phyloP scores from a whole-genome alignment of 2,113 vertebrate genomes.

The Scomber colias region DNA sequence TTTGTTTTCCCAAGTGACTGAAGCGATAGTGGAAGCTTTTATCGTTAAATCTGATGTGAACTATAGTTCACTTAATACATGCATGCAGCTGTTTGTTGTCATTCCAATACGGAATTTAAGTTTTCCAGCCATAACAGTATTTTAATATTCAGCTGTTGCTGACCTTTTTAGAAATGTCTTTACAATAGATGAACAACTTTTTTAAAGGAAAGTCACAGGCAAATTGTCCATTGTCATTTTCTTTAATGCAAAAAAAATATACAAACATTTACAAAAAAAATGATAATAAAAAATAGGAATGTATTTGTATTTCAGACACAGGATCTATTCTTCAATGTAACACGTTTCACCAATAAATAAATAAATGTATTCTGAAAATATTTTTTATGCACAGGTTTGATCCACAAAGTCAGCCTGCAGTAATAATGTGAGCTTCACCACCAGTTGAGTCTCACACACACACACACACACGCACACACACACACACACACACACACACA shows the following conservation, averaged over 20 bases:
- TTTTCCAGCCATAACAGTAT: background rate
- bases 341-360: slow-evolving; percentile 98
- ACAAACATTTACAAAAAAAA: slow-evolving; percentile 96
- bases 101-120: background rate
- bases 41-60: slow-evolving; percentile 41
- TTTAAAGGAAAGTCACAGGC: background rate
- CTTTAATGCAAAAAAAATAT: slow-evolving; percentile 98
- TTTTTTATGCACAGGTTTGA: slow-evolving; percentile 85
- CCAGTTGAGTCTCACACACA: slow-evolving; percentile 68
- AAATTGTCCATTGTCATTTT: slow-evolving; percentile 83
- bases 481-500: background rate
- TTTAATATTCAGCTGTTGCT: no score
- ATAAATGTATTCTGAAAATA: slow-evolving; percentile 93
- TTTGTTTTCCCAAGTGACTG: slow-evolving; percentile 57
- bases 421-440: slow-evolving; percentile 66
- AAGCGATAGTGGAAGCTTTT: slow-evolving; percentile 27
- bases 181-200: no score
- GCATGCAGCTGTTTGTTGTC: background rate
- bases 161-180: no score
- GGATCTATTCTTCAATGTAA: slow-evolving; percentile 92
- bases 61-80: slow-evolving; percentile 3
- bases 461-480: background rate
- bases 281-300: slow-evolving; percentile 96
- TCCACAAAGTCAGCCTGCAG: slow-evolving; percentile 79
- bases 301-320: slow-evolving; percentile 95